Conservation (phyloP, 2,797 vertebrate species). For the Artibeus jamaicensis region DNA sequence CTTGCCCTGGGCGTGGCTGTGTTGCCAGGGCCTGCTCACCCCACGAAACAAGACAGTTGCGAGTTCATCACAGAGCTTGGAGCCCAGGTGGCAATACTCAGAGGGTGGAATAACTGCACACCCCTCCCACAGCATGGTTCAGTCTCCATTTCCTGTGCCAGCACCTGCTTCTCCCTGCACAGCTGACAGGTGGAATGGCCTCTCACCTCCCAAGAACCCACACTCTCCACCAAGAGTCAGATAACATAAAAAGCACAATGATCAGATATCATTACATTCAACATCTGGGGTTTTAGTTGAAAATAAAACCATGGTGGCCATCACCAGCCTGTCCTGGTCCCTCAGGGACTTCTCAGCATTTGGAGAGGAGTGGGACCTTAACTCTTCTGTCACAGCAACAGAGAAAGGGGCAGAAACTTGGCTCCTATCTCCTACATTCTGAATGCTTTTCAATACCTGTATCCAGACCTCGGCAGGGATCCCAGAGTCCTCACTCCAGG, state of each 20-base stretch:
- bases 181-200: not conserved
- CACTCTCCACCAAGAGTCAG: not conserved
- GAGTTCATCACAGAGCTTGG: not conserved
- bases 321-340: not conserved
- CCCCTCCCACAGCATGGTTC: rapidly evolving
- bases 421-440: too few species aligned
- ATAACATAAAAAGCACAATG: not conserved
- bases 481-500: not conserved
- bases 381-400: not conserved
- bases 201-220: not conserved
- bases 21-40: not conserved
- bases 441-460: not conserved
- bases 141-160: not conserved
- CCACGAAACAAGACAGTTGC: not conserved
- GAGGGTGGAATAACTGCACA: not conserved
- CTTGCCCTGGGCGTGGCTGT: not conserved
- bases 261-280: not conserved
- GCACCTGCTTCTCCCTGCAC: not conserved
- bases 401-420: rapidly evolving
- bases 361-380: not conserved
- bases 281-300: not conserved
- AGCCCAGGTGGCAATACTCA: not conserved
- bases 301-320: not conserved
- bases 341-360: not conserved
- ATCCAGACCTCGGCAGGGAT: not conserved